Evolutionary conservation across 2,888 invertebrate genomes (phyloP), one percentile per base, ranked within the genome.

Genomic region (Penaeus monodon): DNA sequence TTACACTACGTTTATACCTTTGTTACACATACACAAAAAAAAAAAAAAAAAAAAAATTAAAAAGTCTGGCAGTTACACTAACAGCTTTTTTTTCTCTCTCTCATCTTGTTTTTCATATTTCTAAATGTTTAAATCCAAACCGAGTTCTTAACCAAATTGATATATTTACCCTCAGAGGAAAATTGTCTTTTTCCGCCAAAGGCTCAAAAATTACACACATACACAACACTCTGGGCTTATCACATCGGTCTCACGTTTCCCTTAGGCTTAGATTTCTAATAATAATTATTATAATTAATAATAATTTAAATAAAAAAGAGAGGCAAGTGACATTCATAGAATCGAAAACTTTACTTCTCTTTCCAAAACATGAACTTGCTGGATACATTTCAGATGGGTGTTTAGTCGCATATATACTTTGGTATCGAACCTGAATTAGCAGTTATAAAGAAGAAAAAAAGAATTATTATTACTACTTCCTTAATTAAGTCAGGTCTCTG

Each of bases 21-120:
- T 57, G 57, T 57, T 57, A 57, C 57, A 86, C 22, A 63, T 29
- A 83, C 49, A 14, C 33, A 78, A 49, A 70, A 44, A 44, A 27
- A 24, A 27, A n/a, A 14, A 49, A 78, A 63, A 65, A 64, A 80
- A 65, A 65, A 29, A 27, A 65, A 14, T 27, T 12, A 33, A 65
- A 33, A 64, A 22, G 10, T 24, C 22, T 29, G 20, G 22, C 17
- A 27, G 33, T 24, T 29, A 29, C 38, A 74, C 74, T 27, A 64
- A 33, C 81, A 27, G 66, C 66, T 77, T 29, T 44, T 44, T 10
- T 44, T 44, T 44, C 79, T 49, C 29, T 68, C 63, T 64, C 74
- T 74, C 49, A 64, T 57, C n/a, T n/a, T 68, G 65, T 70, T 70
- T 38, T 38, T 70, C 77, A 84, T 77, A 66, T 38, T 85, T 57